A percentile compares a stretch with the other conserved stretches of the same genome.
Evolutionary conservation across 1,140 invertebrate genomes (phyloP).

Genomic region (Luehdorfia chinensis): DNA sequence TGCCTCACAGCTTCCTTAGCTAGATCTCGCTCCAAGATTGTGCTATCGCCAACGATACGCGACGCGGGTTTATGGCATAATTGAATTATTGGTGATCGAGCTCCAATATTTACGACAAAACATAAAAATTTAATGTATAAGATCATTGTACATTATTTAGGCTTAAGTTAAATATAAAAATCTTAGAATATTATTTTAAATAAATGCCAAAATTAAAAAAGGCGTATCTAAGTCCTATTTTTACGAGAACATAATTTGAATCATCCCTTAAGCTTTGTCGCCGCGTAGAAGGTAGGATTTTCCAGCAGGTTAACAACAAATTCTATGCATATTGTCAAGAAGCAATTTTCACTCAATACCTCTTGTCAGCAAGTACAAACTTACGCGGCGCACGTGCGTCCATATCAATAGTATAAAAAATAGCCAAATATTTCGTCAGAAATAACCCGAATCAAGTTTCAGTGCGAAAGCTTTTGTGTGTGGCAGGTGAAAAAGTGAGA

Average conservation of each 20-base stretch:
- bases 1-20: constrained; percentile 52
- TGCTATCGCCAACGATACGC: constrained; percentile 53
- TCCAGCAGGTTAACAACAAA: constrained; percentile 47
- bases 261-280: constrained; percentile 9
- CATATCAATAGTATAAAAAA: constrained; percentile 76
- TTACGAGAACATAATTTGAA: not conserved
- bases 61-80: constrained; percentile 58
- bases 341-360: constrained; percentile 71
- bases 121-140: constrained; percentile 24
- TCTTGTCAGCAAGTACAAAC: constrained; percentile 71
- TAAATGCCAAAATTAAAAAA: no score
- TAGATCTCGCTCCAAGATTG: constrained; percentile 58
- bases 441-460: constrained; percentile 77
- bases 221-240: not conserved
- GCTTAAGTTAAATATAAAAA: no score
- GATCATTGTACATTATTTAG: constrained; percentile 3
- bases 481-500: constrained; percentile 77
- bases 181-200: no score
- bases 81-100: constrained; percentile 64
- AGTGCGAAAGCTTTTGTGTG: constrained; percentile 72
- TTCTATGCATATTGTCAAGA: constrained; percentile 63
- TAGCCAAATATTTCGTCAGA: constrained; percentile 75
- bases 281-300: constrained; percentile 27
- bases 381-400: constrained; percentile 67
- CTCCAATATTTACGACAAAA: constrained; percentile 43